Evolutionary conservation across 2,888 invertebrate species (phyloP).

Genomic region (Octonoba sinensis): DNA sequence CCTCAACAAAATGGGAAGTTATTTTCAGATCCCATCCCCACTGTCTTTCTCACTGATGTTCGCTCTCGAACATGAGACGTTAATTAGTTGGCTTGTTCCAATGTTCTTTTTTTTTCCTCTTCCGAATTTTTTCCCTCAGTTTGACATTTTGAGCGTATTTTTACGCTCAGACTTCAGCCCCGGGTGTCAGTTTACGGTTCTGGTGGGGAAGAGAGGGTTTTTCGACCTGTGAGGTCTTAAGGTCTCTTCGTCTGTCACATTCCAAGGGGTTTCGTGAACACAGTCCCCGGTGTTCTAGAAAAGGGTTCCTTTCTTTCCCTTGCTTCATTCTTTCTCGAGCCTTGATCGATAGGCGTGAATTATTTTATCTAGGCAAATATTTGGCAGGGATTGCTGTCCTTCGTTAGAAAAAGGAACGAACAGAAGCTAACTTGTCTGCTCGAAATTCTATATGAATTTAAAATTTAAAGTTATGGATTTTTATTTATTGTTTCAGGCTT

Average conservation of each 20-base stretch:
- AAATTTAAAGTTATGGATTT: too few species aligned
- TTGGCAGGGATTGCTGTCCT: too few species aligned
- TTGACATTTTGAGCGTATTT: conserved; percentile 45
- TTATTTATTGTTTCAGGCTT: too few species aligned
- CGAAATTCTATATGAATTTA: too few species aligned
- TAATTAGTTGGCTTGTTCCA: conserved; percentile 53
- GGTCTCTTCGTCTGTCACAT: background rate
- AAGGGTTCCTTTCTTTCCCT: too few species aligned
- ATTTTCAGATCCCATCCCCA: background rate
- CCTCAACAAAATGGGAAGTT: background rate
- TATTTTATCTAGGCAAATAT: too few species aligned
- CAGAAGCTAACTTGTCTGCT: too few species aligned
- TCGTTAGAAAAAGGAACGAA: too few species aligned
- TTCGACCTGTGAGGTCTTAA: conserved; percentile 42
- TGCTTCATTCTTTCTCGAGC: too few species aligned
- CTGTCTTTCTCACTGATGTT: background rate
- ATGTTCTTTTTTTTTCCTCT: conserved; percentile 8
- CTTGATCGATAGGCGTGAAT: too few species aligned
- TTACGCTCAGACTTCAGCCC: conserved; percentile 34
- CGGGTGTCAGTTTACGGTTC: conserved; percentile 23
- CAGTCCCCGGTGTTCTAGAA: too few species aligned
- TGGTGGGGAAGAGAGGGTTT: conserved; percentile 7
- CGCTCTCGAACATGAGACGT: conserved; percentile 44
- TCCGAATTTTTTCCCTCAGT: conserved; percentile 9
- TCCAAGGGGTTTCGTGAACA: background rate